Percentiles rank a stretch among this genome's conserved stretches.
Evolutionary conservation across 2,797 vertebrate species (phyloP).

Genomic region (Distichodus sexfasciatus): DNA sequence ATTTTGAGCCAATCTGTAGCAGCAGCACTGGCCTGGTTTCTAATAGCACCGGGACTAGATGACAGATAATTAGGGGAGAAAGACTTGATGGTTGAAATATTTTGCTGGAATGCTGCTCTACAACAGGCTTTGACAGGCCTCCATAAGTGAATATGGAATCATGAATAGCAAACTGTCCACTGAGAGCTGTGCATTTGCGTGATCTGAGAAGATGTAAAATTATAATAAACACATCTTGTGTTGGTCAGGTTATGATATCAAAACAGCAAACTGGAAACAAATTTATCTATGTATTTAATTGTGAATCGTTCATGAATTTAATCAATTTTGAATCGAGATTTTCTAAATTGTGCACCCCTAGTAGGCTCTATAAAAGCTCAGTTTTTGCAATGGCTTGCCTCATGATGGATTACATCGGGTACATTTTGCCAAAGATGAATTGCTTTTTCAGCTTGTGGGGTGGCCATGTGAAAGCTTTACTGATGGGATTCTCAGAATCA

Average conservation of each 20-base stretch:
- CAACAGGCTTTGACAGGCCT: background rate
- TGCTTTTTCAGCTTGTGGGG: background rate
- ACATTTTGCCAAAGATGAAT: background rate
- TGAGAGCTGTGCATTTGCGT: too few species aligned
- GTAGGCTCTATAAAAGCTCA: background rate
- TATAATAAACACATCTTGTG: too few species aligned
- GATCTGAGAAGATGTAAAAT: too few species aligned
- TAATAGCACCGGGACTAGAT: slow-evolving; percentile 48
- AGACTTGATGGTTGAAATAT: slow-evolving; percentile 34
- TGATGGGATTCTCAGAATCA: too few species aligned
- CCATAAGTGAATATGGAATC: slow-evolving; percentile 9
- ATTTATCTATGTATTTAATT: too few species aligned
- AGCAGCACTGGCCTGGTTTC: slow-evolving; percentile 48
- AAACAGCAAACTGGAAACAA: too few species aligned
- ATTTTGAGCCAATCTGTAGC: slow-evolving; percentile 41
- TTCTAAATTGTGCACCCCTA: background rate
- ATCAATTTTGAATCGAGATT: too few species aligned
- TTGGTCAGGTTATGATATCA: too few species aligned
- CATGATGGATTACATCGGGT: background rate
- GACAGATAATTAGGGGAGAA: slow-evolving; percentile 47
- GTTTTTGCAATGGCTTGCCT: too few species aligned
- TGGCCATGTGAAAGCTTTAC: background rate
- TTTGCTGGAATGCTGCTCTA: slow-evolving; percentile 4
- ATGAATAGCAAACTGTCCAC: too few species aligned
- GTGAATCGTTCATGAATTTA: too few species aligned